These are phyloP conservation scores for Stictonetta naevosa DNA, from an alignment of 2,113 vertebrate species.

Conservation along the genomic window DNA sequence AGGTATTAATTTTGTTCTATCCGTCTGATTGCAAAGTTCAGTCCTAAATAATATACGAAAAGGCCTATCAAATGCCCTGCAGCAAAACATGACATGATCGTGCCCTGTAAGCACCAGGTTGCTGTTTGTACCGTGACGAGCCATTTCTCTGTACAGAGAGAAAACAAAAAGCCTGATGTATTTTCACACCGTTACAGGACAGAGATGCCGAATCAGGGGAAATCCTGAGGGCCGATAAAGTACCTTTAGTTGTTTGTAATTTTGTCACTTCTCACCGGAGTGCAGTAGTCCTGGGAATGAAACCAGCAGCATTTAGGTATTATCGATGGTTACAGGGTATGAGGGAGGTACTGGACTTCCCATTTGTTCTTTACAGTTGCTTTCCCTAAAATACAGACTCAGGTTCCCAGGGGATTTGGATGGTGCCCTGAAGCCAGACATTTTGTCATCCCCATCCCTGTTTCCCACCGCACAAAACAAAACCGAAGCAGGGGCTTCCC, in stretches of 20 bases:
- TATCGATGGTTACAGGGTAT: not conserved
- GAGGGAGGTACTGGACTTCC: not conserved
- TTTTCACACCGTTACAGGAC: not conserved
- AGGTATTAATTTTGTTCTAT: not conserved
- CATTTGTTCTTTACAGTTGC: not conserved
- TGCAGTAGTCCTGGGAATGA: not conserved
- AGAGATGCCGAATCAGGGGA: not conserved
- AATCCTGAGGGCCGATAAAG: not conserved
- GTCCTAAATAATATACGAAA: not conserved
- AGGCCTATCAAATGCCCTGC: not conserved
- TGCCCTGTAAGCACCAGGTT: not conserved
- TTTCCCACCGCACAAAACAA: not conserved
- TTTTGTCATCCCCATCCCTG: accelerated
- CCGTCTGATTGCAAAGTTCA: not conserved
- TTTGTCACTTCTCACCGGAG: not conserved
- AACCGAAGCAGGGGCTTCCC: not conserved
- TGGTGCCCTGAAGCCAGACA: not conserved
- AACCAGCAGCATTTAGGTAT: not conserved
- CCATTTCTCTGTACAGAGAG: not conserved
- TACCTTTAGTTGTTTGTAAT: not conserved
- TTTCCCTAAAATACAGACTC: not conserved
- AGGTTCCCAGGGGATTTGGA: not conserved
- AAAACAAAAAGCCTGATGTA: not conserved
- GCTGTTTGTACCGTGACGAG: not conserved
- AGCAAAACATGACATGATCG: not conserved